Base-by-base conservation (phyloP, 2,888 invertebrate genomes). In the Lottia gigantea region DNA sequence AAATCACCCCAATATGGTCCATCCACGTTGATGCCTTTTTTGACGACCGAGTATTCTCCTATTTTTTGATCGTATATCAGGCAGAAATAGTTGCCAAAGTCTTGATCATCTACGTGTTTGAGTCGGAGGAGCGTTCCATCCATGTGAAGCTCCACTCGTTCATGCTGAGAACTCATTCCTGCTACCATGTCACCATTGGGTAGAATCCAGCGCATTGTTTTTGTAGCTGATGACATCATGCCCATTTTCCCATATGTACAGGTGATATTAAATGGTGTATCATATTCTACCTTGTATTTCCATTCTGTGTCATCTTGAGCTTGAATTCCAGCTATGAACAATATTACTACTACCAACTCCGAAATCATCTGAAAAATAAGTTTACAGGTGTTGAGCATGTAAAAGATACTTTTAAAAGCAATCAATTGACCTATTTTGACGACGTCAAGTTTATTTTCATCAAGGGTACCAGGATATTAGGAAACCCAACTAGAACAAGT, bases 51-150 rank as follows among this genome's bases (percentile, higher is more conserved):
- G 64, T 62, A 72, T 16, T 62, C 26, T 15, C 40, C 19, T 16
- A 0, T 15, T 1, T 19, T 14, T 2, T 23, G 8, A 31, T 19
- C 26, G 49, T 68, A 46, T 3, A 79, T 46, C 7, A 83, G 49
- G 66, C 83, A 83, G 71, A 73, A 76, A 65, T 83, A 83, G 25
- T 75, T 49, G 1, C 83, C 83, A 62, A 82, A 83, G 71, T 83
- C 82, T 15, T 68, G 68, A 64, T 83, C 83, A 26, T 76, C 72
- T 14, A 80, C 77, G n/a, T 70, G 71, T 1, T 74, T 71, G 19
- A 83, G 72, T 8, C 64, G 66, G 25, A 75, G 64, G 25, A 65
- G 23, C 7, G 47, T 61, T 0, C 75, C 75, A 6, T 62, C 46
- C 7, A 67, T 46, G 15, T 62, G 62, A 1, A 73, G 23, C 15